Conservation (phyloP, 1,140 invertebrate species). For the Portunus trituberculatus region DNA sequence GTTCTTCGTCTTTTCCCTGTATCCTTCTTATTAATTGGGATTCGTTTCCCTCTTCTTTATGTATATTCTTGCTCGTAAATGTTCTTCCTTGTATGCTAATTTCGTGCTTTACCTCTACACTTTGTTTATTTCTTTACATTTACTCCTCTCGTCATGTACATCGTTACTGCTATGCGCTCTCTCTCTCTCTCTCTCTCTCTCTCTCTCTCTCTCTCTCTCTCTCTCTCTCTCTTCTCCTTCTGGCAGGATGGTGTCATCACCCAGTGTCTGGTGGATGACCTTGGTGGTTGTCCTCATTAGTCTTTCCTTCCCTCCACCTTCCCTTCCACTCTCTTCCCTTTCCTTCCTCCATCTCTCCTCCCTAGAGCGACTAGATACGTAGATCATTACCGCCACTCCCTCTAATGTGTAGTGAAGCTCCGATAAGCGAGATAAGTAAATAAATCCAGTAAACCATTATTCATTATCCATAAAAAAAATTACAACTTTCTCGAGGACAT, state of each 20-base stretch:
- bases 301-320: conserved; percentile 11
- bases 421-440: not conserved
- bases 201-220: conserved; percentile 55
- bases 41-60: conserved; percentile 4
- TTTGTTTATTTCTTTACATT: conserved; percentile 16
- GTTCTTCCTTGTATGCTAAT: conserved; percentile 7
- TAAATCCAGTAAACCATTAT: not conserved
- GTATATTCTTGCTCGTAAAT: conserved; percentile 11
- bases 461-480: not conserved
- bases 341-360: not conserved
- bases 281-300: conserved; percentile 12
- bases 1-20: not conserved
- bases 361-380: not conserved
- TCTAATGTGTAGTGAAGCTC: not conserved
- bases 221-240: conserved; percentile 39
- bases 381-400: not conserved
- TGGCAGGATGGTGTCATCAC: not conserved
- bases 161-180: not conserved
- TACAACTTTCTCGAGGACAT: not conserved
- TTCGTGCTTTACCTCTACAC: not conserved
- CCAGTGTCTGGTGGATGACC: conserved; percentile 17
- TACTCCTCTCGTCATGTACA: not conserved
- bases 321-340: not conserved
- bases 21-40: conserved; percentile 23
- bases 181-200: conserved; percentile 53